phyloP scores from a whole-genome alignment of 2,797 vertebrate species.

The Synanceia verrucosa region DNA sequence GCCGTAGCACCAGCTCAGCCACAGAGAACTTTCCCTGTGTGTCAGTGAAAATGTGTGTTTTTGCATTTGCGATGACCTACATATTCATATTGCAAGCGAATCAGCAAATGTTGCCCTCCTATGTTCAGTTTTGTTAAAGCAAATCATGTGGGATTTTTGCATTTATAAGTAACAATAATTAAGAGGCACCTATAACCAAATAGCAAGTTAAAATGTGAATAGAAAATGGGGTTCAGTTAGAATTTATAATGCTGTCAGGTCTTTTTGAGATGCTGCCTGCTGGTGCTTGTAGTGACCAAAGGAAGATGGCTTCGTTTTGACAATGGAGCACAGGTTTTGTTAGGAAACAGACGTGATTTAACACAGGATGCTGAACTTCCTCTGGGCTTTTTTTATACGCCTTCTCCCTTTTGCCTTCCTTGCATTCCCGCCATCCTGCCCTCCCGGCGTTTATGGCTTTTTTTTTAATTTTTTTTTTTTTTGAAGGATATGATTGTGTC shows the following conservation, averaged over 20 bases:
- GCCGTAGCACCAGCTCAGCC: not conserved
- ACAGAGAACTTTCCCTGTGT: slow-evolving; percentile 48
- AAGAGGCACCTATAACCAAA: not conserved
- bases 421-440: slow-evolving; percentile 43
- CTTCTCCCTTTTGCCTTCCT: slow-evolving; percentile 53
- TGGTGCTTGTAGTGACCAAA: slow-evolving; percentile 37
- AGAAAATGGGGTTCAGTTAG: not conserved
- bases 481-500: slow-evolving; percentile 11
- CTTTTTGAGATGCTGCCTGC: slow-evolving; percentile 6
- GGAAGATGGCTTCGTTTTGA: slow-evolving; percentile 66
- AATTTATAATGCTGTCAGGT: not conserved
- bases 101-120: slow-evolving; percentile 6
- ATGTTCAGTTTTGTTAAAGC: not conserved
- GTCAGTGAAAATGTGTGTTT: slow-evolving; percentile 49
- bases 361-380: slow-evolving; percentile 84
- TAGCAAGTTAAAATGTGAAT: not conserved
- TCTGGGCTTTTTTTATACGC: slow-evolving; percentile 60
- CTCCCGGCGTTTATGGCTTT: slow-evolving; percentile 8
- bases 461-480: not conserved
- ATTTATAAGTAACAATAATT: not conserved
- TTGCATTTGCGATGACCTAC: slow-evolving; percentile 52
- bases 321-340: slow-evolving; percentile 69
- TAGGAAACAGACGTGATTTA: slow-evolving; percentile 79
- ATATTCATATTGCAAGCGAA: slow-evolving; percentile 10
- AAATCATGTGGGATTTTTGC: not conserved